Evolutionary conservation across 2,113 vertebrate genomes (phyloP).

Genomic region (Nibea coibor): DNA sequence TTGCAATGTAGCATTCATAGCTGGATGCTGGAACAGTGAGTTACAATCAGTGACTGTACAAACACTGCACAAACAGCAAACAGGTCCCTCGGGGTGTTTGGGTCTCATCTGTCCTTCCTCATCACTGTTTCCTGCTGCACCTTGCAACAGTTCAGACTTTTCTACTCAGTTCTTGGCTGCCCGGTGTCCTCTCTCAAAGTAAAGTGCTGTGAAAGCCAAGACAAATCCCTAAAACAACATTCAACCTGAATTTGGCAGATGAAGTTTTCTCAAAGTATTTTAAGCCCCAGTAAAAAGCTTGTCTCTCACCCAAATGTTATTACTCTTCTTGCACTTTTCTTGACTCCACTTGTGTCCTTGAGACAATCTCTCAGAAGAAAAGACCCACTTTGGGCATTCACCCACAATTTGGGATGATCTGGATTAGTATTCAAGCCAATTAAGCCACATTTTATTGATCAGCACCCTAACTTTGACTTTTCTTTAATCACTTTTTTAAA

Average conservation of each 20-base stretch:
- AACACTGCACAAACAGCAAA: constrained; percentile 30
- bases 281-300: background rate
- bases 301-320: background rate
- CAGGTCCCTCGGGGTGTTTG: constrained; percentile 20
- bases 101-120: constrained; percentile 19
- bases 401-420: background rate
- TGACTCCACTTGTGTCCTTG: background rate
- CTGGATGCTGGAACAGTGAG: constrained; percentile 4
- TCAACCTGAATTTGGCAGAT: constrained; percentile 2
- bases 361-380: background rate
- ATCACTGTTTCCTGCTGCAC: constrained; percentile 16
- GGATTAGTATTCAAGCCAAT: background rate
- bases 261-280: background rate
- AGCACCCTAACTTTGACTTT: background rate
- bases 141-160: constrained; percentile 25
- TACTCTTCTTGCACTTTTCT: background rate
- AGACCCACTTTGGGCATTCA: background rate
- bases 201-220: constrained; percentile 10
- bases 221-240: constrained; percentile 1
- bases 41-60: constrained; percentile 24
- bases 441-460: background rate
- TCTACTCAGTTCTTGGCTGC: constrained; percentile 23
- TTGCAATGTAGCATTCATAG: constrained; percentile 7
- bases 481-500: no score
- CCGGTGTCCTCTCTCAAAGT: constrained; percentile 11